phyloP scores from a whole-genome alignment of 2,113 vertebrate species.

The Tragelaphus buxtoni region DNA sequence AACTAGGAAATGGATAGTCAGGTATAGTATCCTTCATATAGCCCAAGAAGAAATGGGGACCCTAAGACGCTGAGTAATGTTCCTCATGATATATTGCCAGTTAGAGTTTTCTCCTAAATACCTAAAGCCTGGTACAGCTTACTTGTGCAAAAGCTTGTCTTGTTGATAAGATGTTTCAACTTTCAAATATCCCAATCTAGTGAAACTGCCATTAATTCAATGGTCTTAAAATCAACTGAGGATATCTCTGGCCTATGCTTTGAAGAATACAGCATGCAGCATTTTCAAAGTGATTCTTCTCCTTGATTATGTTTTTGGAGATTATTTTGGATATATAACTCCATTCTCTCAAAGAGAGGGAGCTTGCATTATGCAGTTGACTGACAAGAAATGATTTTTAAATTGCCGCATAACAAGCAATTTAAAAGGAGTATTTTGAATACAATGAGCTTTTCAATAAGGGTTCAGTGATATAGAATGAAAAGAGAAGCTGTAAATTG shows the following conservation, averaged over 20 bases:
- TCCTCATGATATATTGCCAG: background rate
- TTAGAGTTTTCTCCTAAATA: background rate
- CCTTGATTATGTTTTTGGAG: conserved; percentile 22
- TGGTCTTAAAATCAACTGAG: conserved; percentile 11
- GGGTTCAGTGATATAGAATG: background rate
- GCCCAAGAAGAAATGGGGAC: background rate
- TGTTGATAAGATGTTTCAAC: background rate
- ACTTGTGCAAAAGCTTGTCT: background rate
- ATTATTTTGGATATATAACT: conserved; percentile 31
- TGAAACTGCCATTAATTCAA: conserved; percentile 4
- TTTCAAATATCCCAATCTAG: conserved; percentile 12
- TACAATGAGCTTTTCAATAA: conserved; percentile 39
- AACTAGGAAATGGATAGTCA: background rate
- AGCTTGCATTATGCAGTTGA: conserved; percentile 2
- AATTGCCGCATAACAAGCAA: conserved; percentile 43
- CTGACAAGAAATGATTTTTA: conserved; percentile 54
- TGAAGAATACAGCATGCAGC: background rate
- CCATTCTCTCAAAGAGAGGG: background rate
- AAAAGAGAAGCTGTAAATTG: background rate
- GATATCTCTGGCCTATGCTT: background rate
- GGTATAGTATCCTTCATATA: background rate
- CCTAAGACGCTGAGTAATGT: background rate
- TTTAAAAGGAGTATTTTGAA: conserved; percentile 50
- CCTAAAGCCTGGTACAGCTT: background rate
- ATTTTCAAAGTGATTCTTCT: conserved; percentile 23